phyloP scores from a whole-genome alignment of 2,888 invertebrate species.

The Invenusta paracnida region DNA sequence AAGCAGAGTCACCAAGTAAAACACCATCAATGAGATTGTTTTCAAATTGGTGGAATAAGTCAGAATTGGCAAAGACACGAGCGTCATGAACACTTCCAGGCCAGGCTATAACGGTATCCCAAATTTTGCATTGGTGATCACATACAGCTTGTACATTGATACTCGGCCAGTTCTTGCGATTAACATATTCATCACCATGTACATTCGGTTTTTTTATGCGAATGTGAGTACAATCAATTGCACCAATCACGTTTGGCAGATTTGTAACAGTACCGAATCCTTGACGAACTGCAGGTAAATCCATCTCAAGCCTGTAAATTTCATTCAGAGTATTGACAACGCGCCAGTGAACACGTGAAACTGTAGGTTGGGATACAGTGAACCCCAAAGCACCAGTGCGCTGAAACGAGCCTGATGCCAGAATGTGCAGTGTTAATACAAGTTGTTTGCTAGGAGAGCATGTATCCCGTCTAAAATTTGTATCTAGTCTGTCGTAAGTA shows the following conservation, averaged over 20 bases:
- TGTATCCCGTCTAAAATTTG: not conserved
- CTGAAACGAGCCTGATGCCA: not conserved
- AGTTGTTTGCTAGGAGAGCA: not conserved
- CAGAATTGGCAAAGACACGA: not conserved
- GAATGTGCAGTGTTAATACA: not conserved
- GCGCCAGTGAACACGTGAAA: not conserved
- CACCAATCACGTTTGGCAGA: not conserved
- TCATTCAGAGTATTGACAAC: not conserved
- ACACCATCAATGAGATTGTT: not conserved
- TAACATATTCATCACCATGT: not conserved
- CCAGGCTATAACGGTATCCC: not conserved
- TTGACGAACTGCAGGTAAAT: not conserved
- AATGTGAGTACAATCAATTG: not conserved
- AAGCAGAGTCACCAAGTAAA: not conserved
- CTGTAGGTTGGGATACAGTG: not conserved
- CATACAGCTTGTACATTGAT: not conserved
- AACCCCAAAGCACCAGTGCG: not conserved
- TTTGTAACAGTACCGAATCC: not conserved
- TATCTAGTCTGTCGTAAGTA: not conserved
- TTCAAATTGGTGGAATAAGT: not conserved
- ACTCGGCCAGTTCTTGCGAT: not conserved
- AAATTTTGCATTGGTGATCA: not conserved
- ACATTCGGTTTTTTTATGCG: not conserved
- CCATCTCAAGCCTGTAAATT: not conserved
- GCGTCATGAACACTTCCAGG: not conserved